Percentiles rank a stretch among this genome's conserved stretches.
Conservation (phyloP, 1,140 invertebrate species). For the Vanessa atalanta region DNA sequence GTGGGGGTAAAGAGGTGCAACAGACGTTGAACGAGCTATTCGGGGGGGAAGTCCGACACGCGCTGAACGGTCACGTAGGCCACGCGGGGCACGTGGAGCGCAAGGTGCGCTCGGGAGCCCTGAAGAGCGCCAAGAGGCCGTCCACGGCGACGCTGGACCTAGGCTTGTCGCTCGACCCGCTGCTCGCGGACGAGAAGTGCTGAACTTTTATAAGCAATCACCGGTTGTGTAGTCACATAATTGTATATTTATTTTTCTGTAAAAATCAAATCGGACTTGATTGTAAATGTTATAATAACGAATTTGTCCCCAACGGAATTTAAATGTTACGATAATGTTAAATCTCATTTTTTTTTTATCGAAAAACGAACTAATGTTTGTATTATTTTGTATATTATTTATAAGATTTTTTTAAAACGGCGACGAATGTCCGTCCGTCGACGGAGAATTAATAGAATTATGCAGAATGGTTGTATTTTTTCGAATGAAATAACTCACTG, state of each 20-base stretch:
- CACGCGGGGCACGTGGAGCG: constrained; percentile 42
- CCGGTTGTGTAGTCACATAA: constrained; percentile 71
- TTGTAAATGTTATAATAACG: constrained; percentile 66
- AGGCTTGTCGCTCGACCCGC: constrained; percentile 71
- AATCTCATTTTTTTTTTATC: constrained; percentile 64
- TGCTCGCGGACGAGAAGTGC: constrained; percentile 79
- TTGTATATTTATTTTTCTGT: constrained; percentile 80
- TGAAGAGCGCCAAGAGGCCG: constrained; percentile 59
- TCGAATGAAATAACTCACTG: constrained; percentile 72
- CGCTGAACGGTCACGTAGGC: constrained; percentile 65
- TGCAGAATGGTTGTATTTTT: constrained; percentile 77
- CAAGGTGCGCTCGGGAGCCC: constrained; percentile 38
- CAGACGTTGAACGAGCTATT: constrained; percentile 65
- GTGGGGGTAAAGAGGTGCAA: constrained; percentile 54
- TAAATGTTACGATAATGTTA: constrained; percentile 65
- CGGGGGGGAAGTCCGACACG: constrained; percentile 51
- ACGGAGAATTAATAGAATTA: constrained; percentile 71
- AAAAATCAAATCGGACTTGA: constrained; percentile 65
- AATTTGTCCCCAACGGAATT: constrained; percentile 63
- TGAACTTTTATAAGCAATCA: constrained; percentile 66
- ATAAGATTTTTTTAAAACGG: constrained; percentile 77
- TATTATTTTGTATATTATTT: constrained; percentile 82
- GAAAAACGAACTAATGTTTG: constrained; percentile 72
- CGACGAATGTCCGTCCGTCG: constrained; percentile 53
- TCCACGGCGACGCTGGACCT: constrained; percentile 64